These are phyloP conservation scores for Thaleichthys pacificus DNA, from an alignment of 2,797 vertebrate species.

Conservation along the genomic window DNA sequence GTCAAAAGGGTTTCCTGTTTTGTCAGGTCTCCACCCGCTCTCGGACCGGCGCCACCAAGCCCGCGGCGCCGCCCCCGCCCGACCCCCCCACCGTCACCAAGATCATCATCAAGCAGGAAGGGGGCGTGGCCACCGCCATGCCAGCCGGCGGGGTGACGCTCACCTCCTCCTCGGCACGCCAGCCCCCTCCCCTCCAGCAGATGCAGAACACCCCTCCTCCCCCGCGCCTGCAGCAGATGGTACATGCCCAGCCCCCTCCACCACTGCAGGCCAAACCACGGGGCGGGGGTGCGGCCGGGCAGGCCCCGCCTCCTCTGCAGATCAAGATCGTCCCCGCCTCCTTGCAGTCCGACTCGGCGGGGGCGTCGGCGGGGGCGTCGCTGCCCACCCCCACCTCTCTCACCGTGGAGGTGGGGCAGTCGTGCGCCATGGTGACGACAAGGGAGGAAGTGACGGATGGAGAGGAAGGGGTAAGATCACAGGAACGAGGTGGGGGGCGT, in stretches of 20 bases:
- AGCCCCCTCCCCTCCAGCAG: conserved; percentile 86
- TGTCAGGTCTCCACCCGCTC: conserved; percentile 75
- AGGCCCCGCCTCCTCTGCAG: conserved; percentile 74
- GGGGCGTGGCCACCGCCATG: conserved; percentile 42
- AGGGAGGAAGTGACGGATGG: conserved; percentile 55
- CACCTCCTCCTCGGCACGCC: conserved; percentile 67
- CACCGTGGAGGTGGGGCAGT: conserved; percentile 65
- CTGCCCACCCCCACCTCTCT: conserved; percentile 36
- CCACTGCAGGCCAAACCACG: conserved; percentile 83
- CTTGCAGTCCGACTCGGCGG: conserved; percentile 62
- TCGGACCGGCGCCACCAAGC: conserved; percentile 74
- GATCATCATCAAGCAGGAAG: conserved; percentile 85
- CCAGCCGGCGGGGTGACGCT: conserved; percentile 59
- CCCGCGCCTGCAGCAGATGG: conserved; percentile 82
- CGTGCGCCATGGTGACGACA: conserved; percentile 47
- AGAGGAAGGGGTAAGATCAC: conserved; percentile 59
- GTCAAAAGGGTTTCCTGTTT: neutral
- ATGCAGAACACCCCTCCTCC: conserved; percentile 83
- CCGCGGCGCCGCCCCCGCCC: conserved; percentile 57
- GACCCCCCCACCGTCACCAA: conserved; percentile 77
- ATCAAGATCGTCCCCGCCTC: conserved; percentile 79
- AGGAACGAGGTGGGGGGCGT: neutral
- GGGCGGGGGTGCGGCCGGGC: conserved; percentile 51
- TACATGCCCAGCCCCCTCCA: conserved; percentile 80
- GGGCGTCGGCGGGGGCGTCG: conserved; percentile 47